Evolutionary conservation across 1,140 invertebrate species (phyloP), one percentile per base, ranked within the genome.

Genomic region (Linepithema humile): DNA sequence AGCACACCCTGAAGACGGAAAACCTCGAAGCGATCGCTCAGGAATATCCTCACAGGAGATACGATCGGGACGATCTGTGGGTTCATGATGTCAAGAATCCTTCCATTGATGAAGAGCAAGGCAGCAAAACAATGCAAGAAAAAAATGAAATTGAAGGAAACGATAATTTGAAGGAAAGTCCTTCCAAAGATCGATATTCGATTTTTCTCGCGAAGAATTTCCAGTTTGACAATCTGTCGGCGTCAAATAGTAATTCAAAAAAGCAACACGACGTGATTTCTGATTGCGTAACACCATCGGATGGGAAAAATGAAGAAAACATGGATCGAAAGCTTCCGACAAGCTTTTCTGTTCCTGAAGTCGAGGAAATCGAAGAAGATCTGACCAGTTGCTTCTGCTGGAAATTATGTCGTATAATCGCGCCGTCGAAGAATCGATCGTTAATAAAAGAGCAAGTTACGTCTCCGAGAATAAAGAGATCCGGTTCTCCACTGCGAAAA

Each of bases 341-440:
- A 45, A n/a, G n/a, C n/a, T n/a, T n/a, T n/a, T n/a, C 32, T 0
- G 1, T 38, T 1, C 2, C 48, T 4, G 40, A 48, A 5, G 10
- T 35, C 2, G 60, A 53, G 43, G 10, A 43, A 1, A 45, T 20
- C 12, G 23, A 72, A 12, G 53, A 40, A 17, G 32, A 48, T 5
- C 23, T 43, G 15, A 23, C 9, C 1, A 88, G 73, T 26, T 91
- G 91, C 15, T 12, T 90, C 29, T 91, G 91, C 53, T 74, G 88
- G 6, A 84, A 72, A 57, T 82, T 91, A 15, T 91, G 87, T 29
- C 80, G 78, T 26, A 64, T 84, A 69, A 84, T 89, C 40, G 15
- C 67, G 12, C 80, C 75, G 32, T 32, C 40, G 4, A 73, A 70
- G 29, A 40, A 80, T 50, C 70, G 75, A 5, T 83, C 78, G 4